Evolutionary conservation across 2,888 invertebrate genomes (phyloP).

Genomic region (Clistopyga incitator): DNA sequence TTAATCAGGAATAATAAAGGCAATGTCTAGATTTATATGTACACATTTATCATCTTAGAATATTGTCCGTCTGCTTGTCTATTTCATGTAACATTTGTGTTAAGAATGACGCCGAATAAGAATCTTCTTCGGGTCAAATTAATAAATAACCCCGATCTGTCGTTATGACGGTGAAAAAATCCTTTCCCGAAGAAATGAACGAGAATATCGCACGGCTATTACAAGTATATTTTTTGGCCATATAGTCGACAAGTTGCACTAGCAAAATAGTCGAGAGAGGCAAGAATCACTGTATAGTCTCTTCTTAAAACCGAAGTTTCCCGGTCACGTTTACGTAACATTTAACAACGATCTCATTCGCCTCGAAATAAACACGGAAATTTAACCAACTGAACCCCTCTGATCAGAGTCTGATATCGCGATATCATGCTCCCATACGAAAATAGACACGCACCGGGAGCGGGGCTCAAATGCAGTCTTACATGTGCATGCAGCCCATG

Average conservation of each 20-base stretch:
- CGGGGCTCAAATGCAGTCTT: slow-evolving; percentile 37
- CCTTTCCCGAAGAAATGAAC: too few relatives aligned
- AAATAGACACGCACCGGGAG: slow-evolving; percentile 43
- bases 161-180: too few relatives aligned
- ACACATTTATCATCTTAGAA: not conserved
- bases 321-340: slow-evolving; percentile 21
- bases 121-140: too few relatives aligned
- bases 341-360: slow-evolving; percentile 21
- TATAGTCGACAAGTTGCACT: not conserved
- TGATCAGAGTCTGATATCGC: slow-evolving; percentile 47
- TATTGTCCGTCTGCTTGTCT: not conserved
- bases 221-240: not conserved
- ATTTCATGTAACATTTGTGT: too few relatives aligned
- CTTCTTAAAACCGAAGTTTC: not conserved
- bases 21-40: too few relatives aligned
- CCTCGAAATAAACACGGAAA: slow-evolving; percentile 28
- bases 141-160: too few relatives aligned
- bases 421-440: slow-evolving; percentile 25
- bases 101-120: too few relatives aligned
- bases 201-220: not conserved
- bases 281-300: not conserved
- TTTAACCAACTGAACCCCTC: slow-evolving; percentile 3
- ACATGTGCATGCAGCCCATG: slow-evolving; percentile 42
- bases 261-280: not conserved
- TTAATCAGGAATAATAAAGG: too few relatives aligned